phyloP scores from a whole-genome alignment of 2,797 vertebrate species.

The Alosa sapidissima region DNA sequence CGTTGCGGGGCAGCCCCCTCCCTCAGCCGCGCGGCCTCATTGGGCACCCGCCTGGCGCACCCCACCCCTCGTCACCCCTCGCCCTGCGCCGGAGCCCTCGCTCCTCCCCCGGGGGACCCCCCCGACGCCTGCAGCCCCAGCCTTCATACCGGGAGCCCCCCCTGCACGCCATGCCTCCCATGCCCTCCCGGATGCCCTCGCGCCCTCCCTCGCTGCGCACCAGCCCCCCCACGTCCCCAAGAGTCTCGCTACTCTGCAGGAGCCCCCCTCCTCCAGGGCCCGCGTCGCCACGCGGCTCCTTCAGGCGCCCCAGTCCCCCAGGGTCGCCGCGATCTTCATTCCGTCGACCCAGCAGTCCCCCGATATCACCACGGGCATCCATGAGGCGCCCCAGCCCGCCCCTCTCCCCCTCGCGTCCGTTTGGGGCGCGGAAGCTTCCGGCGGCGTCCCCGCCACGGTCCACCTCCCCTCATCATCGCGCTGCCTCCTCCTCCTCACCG shows the following conservation, averaged over 20 bases:
- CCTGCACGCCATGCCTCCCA: constrained; percentile 48
- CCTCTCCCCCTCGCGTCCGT: constrained; percentile 56
- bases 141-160: constrained; percentile 53
- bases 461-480: constrained; percentile 39
- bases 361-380: constrained; percentile 26
- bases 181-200: constrained; percentile 28
- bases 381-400: neutral
- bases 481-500: constrained; percentile 42
- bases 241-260: neutral
- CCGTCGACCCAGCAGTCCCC: constrained; percentile 63
- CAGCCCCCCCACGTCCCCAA: constrained; percentile 69
- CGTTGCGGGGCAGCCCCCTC: too few relatives aligned
- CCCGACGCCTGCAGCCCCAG: constrained; percentile 60
- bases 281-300: constrained; percentile 63
- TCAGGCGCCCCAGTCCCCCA: constrained; percentile 64
- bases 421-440: constrained; percentile 54
- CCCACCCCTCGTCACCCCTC: constrained; percentile 49
- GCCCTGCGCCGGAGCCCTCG: constrained; percentile 55
- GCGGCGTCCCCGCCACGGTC: constrained; percentile 12
- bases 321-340: constrained; percentile 54
- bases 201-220: constrained; percentile 53
- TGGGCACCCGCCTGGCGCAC: neutral
- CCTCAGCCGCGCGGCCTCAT: too few relatives aligned
- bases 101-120: constrained; percentile 33
- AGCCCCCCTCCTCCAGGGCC: neutral